Conservation (phyloP, 2,888 invertebrate genomes). For the Drosophila trichaetosa region DNA sequence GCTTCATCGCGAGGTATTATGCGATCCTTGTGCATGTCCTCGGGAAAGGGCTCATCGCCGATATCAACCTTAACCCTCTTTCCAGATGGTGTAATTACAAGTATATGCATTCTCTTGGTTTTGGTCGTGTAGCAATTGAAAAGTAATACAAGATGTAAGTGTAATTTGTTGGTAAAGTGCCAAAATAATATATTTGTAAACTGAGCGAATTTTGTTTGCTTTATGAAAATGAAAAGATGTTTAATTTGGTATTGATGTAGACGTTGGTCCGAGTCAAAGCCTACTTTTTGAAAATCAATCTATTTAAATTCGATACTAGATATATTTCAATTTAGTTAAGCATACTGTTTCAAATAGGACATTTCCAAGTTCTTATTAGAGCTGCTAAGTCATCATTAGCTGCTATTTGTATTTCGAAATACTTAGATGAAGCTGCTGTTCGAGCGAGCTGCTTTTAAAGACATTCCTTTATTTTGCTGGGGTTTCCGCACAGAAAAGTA, state of each 20-base stretch:
- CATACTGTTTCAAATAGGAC: neutral
- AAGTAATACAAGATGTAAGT: slow-evolving; percentile 39
- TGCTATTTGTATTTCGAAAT: slow-evolving; percentile 6
- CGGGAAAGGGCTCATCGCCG: slow-evolving; percentile 33
- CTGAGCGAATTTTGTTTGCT: slow-evolving; percentile 32
- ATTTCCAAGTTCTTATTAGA: neutral
- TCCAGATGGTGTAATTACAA: slow-evolving; percentile 62
- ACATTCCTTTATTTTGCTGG: slow-evolving; percentile 8
- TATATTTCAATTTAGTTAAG: neutral
- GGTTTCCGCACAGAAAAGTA: slow-evolving; percentile 35
- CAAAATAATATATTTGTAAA: slow-evolving; percentile 33
- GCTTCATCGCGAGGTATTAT: neutral
- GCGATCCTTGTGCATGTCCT: neutral
- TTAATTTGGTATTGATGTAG: neutral
- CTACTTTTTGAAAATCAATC: neutral
- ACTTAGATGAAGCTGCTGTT: neutral
- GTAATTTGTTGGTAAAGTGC: slow-evolving; percentile 44
- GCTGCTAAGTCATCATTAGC: slow-evolving; percentile 5
- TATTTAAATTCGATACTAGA: neutral
- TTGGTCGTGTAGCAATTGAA: slow-evolving; percentile 3
- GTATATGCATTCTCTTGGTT: slow-evolving; percentile 52
- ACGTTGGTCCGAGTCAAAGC: neutral
- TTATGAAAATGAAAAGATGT: neutral
- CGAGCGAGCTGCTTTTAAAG: slow-evolving; percentile 14
- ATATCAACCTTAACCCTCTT: slow-evolving; percentile 51